These are phyloP conservation scores for Neopipo cinnamomea DNA, from an alignment of 2,113 vertebrate genomes.

Conservation along the genomic window DNA sequence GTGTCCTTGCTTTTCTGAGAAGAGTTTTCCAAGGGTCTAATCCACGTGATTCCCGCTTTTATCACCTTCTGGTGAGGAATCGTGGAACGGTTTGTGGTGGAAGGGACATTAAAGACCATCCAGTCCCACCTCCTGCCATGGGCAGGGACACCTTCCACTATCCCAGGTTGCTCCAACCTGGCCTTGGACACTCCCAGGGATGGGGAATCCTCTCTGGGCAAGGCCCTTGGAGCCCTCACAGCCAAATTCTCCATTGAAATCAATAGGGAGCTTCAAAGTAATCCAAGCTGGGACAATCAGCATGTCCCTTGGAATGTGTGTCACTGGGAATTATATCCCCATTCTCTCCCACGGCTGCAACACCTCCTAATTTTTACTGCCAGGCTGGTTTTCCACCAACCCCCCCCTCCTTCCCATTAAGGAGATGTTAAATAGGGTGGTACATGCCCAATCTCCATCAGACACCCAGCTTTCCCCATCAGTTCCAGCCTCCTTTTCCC, in stretches of 20 bases:
- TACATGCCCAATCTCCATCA: fast-evolving
- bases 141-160: neutral
- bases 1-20: neutral
- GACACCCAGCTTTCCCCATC: too few relatives aligned
- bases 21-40: neutral
- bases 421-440: neutral
- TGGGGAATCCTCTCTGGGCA: neutral
- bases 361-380: neutral
- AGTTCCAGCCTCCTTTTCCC: neutral
- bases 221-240: neutral
- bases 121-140: neutral
- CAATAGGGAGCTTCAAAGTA: neutral
- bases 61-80: neutral
- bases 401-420: neutral
- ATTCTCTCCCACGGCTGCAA: neutral
- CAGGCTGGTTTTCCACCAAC: neutral
- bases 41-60: neutral
- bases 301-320: too few relatives aligned
- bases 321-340: neutral
- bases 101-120: neutral
- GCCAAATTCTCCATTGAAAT: neutral
- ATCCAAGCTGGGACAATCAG: neutral
- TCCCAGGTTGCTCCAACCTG: neutral
- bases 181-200: neutral
- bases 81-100: neutral